phyloP scores from a whole-genome alignment of 2,888 invertebrate species.

The Nasonia oneida region DNA sequence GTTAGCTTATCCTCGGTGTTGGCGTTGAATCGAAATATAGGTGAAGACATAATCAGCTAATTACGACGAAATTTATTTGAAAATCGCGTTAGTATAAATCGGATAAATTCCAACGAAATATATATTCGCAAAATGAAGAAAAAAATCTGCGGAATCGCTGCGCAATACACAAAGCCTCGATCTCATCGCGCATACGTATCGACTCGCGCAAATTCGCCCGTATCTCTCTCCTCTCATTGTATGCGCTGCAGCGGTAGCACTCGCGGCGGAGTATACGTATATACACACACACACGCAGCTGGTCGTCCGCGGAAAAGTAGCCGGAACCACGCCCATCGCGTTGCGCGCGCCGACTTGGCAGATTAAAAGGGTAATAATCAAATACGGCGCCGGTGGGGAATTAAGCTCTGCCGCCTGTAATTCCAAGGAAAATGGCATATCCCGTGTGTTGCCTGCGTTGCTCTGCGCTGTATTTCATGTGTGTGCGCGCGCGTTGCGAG shows the following conservation, averaged over 20 bases:
- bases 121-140: no score
- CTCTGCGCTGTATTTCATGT: background rate
- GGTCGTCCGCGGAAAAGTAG: conserved; percentile 20
- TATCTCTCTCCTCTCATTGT: background rate
- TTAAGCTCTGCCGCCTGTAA: background rate
- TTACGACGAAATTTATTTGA: background rate
- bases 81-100: no score
- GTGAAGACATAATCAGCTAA: background rate
- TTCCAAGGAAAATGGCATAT: conserved; percentile 13
- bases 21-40: background rate
- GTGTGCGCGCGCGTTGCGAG: background rate
- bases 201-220: background rate
- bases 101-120: no score
- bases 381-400: conserved; percentile 68
- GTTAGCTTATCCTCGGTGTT: background rate
- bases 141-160: no score
- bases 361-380: conserved; percentile 79
- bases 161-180: no score
- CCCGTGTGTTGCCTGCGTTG: background rate
- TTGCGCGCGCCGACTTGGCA: conserved; percentile 59
- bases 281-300: background rate
- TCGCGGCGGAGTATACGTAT: background rate
- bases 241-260: background rate
- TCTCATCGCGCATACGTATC: background rate
- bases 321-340: conserved; percentile 64